Evolutionary conservation across 2,113 vertebrate genomes (phyloP).

Genomic region (Rhinopomastus cyanomelas): DNA sequence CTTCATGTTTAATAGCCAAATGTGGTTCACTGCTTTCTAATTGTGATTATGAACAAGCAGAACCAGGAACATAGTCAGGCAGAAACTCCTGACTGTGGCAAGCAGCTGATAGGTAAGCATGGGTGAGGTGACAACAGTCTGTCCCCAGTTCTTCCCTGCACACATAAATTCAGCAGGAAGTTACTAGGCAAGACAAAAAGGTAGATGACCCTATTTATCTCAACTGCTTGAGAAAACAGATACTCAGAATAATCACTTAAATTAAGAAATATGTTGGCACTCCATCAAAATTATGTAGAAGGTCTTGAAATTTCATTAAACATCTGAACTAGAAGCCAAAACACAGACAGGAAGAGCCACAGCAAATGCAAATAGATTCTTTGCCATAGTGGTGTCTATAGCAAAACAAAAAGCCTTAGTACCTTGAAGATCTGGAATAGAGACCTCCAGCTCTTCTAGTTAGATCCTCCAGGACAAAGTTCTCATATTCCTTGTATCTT

Average conservation of each 20-base stretch:
- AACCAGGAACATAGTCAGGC: background rate
- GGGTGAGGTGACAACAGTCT: background rate
- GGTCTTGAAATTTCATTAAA: background rate
- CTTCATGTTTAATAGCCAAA: background rate
- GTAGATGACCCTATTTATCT: background rate
- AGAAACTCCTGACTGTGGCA: background rate
- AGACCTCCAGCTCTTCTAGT: slow-evolving; percentile 81
- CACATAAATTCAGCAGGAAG: background rate
- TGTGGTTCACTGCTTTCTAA: background rate
- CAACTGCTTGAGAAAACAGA: background rate
- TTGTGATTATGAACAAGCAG: background rate
- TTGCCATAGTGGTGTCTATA: background rate
- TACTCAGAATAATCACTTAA: background rate
- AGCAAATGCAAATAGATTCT: background rate
- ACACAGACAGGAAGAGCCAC: background rate
- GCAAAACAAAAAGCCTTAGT: background rate
- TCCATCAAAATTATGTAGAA: background rate
- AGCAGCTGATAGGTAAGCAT: background rate
- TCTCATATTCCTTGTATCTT: slow-evolving; percentile 81
- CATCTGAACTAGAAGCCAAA: background rate
- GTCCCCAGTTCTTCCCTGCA: background rate
- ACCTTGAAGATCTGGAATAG: slow-evolving; percentile 76
- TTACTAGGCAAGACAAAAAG: background rate
- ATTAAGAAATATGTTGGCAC: background rate
- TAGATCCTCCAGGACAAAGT: slow-evolving; percentile 78